phyloP scores from a whole-genome alignment of 1,140 invertebrate genomes.

The Neuroterus valhalla region DNA sequence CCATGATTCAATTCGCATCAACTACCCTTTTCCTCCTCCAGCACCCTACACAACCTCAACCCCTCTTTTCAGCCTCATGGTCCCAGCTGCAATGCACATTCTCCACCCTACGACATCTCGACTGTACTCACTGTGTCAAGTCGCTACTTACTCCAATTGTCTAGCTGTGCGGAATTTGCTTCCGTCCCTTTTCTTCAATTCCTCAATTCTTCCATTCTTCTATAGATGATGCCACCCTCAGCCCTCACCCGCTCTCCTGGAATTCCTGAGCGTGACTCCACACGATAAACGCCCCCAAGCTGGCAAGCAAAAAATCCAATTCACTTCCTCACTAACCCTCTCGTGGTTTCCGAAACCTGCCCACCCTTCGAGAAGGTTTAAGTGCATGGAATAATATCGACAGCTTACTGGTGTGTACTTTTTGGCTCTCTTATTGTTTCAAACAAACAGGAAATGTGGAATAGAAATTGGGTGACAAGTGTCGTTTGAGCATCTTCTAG shows the following conservation, averaged over 20 bases:
- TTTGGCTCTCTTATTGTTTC: background rate
- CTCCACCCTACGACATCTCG: conserved; percentile 35
- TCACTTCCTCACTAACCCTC: conserved; percentile 26
- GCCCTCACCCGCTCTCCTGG: background rate
- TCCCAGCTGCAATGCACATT: conserved; percentile 5
- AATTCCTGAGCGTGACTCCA: conserved; percentile 24
- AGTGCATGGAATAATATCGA: conserved; percentile 26
- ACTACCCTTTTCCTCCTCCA: conserved; percentile 55
- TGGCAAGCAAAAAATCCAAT: conserved; percentile 25
- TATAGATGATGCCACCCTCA: background rate
- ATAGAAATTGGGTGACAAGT: no score
- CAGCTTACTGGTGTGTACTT: background rate
- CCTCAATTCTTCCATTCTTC: background rate
- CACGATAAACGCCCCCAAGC: conserved; percentile 20
- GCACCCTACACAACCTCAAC: conserved; percentile 38
- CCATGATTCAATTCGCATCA: conserved; percentile 75
- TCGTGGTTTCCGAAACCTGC: conserved; percentile 25
- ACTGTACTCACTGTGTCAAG: conserved; percentile 43
- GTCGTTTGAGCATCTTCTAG: no score
- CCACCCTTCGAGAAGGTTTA: conserved; percentile 3
- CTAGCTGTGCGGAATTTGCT: conserved; percentile 35
- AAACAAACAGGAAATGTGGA: no score
- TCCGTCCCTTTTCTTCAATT: conserved; percentile 22
- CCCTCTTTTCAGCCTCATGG: conserved; percentile 12
- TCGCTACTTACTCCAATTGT: conserved; percentile 47